Evolutionary conservation across 2,888 invertebrate genomes (phyloP).

Genomic region (Serrognathus titanus): DNA sequence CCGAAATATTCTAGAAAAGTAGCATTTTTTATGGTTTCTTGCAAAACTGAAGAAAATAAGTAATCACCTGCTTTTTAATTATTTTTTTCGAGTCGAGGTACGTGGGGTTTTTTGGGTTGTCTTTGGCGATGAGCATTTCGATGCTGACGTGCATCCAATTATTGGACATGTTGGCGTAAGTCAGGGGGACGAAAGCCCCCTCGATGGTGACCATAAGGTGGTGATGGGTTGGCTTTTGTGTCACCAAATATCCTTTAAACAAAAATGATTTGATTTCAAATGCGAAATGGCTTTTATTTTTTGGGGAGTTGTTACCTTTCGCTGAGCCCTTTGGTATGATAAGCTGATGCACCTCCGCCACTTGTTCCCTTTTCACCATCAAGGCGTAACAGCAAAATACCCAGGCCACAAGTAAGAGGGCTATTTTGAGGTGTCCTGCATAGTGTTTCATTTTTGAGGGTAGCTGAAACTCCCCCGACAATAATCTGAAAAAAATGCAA

Average conservation of each 20-base stretch:
- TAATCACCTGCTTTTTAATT: conserved; percentile 42
- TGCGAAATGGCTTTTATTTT: too few species aligned
- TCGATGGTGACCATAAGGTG: conserved; percentile 56
- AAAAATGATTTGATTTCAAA: too few species aligned
- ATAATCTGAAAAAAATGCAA: conserved; percentile 3
- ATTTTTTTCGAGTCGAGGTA: conserved; percentile 40
- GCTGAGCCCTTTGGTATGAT: conserved; percentile 47
- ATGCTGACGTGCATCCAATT: conserved; percentile 53
- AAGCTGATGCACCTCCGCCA: conserved; percentile 59
- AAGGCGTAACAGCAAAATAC: conserved; percentile 64
- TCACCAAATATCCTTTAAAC: conserved; percentile 31
- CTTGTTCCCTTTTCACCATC: conserved; percentile 66
- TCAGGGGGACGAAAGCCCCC: conserved; percentile 58
- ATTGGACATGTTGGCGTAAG: conserved; percentile 51
- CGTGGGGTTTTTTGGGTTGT: conserved; percentile 28
- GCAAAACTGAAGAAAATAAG: neutral
- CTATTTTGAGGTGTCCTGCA: conserved; percentile 53
- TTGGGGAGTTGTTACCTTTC: conserved; percentile 33
- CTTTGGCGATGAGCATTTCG: conserved; percentile 41
- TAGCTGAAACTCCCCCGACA: neutral
- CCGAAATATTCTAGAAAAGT: conserved; percentile 49
- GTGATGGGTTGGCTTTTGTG: conserved; percentile 39
- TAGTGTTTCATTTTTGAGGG: conserved; percentile 22
- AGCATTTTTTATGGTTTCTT: neutral
- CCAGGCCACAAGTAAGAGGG: conserved; percentile 62